phyloP scores from a whole-genome alignment of 2,113 vertebrate genomes.

The Stomatorhinus ivindoensis region DNA sequence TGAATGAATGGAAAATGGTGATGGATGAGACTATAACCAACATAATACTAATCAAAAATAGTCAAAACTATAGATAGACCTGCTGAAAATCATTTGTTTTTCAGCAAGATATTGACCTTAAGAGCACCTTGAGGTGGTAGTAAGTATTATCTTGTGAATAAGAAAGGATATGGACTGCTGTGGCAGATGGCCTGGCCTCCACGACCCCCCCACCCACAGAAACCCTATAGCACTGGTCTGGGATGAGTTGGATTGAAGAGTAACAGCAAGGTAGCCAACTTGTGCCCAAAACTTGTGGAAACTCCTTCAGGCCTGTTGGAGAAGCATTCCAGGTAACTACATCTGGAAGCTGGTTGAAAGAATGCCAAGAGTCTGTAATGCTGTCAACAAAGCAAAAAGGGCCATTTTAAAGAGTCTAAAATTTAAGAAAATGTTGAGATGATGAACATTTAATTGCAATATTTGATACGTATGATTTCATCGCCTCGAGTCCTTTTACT shows the following conservation, averaged over 20 bases:
- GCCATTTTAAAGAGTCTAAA: neutral
- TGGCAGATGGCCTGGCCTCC: neutral
- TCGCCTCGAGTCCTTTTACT: neutral
- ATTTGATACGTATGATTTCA: neutral
- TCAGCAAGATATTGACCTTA: neutral
- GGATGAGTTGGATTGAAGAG: neutral
- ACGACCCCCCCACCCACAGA: neutral
- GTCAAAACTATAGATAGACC: too few species aligned
- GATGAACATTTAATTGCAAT: neutral
- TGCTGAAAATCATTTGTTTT: neutral
- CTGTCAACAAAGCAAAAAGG: neutral
- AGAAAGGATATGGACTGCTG: neutral
- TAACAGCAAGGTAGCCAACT: neutral
- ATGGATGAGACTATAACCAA: neutral
- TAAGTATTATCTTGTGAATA: neutral
- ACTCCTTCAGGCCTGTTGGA: neutral
- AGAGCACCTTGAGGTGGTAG: neutral
- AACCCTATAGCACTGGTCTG: neutral
- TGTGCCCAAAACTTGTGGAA: neutral
- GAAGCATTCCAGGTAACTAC: neutral
- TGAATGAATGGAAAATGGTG: neutral
- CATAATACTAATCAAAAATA: neutral
- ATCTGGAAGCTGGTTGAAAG: neutral
- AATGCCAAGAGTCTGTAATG: neutral
- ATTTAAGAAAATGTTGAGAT: neutral